phyloP scores from a whole-genome alignment of 2,113 vertebrate species.

The Nothoprocta perdicaria region DNA sequence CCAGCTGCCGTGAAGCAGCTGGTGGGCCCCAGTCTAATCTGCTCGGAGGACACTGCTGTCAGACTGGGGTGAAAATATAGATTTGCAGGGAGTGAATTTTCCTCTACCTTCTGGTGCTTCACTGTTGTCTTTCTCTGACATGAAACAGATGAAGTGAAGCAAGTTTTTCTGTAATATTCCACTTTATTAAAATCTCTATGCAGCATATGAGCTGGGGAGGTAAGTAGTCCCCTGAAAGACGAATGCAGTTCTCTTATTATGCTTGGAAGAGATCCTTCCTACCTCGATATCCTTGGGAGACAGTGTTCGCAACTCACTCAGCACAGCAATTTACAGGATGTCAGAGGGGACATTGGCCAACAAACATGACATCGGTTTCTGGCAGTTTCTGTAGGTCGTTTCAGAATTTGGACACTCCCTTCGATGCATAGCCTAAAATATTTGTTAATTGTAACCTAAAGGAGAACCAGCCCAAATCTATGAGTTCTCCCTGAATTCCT shows the following conservation, averaged over 20 bases:
- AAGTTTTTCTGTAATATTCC: conserved; percentile 52
- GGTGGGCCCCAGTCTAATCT: background rate
- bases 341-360: conserved; percentile 8
- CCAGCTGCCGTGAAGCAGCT: background rate
- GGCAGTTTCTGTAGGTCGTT: background rate
- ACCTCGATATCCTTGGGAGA: conserved; percentile 32
- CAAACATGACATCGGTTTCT: background rate
- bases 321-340: conserved; percentile 30
- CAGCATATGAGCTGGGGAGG: conserved; percentile 31
- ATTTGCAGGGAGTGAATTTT: background rate
- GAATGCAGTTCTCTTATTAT: conserved; percentile 45
- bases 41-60: background rate
- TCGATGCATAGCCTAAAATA: background rate
- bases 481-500: background rate
- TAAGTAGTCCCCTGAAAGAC: conserved; percentile 63
- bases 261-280: conserved; percentile 48
- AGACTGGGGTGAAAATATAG: background rate
- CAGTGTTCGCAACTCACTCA: conserved; percentile 21
- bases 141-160: conserved; percentile 56
- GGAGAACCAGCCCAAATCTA: background rate
- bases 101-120: background rate
- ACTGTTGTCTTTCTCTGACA: background rate
- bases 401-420: conserved; percentile 13
- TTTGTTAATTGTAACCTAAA: background rate
- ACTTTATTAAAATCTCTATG: conserved; percentile 41